These are phyloP conservation scores for Dasypus novemcinctus DNA, from an alignment of 2,113 vertebrate genomes.

Conservation along the genomic window DNA sequence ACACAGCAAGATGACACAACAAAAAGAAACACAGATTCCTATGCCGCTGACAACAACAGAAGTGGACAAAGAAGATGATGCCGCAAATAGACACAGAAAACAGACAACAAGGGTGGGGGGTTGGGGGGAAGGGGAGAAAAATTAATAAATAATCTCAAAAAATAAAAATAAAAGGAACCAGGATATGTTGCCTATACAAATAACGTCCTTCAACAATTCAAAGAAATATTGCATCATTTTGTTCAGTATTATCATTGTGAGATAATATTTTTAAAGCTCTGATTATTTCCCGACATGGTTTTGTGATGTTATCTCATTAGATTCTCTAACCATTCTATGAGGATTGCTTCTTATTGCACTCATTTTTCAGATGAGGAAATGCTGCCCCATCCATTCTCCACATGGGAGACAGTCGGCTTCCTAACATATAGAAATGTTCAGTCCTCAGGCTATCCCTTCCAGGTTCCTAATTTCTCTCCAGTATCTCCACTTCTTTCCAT, in stretches of 20 bases:
- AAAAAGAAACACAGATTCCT: no score
- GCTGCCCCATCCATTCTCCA: neutral
- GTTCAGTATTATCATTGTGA: neutral
- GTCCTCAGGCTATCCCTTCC: rapidly evolving
- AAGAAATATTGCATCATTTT: rapidly evolving
- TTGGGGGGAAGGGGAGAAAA: no score
- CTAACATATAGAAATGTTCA: neutral
- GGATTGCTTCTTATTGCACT: neutral
- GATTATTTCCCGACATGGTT: neutral
- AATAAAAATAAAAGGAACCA: neutral
- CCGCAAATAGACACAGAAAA: no score
- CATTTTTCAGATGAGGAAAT: neutral
- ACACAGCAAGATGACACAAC: no score
- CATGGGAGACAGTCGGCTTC: neutral
- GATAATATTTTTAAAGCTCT: neutral
- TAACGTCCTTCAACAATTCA: neutral
- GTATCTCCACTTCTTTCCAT: neutral
- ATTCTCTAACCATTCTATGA: neutral
- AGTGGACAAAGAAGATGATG: no score
- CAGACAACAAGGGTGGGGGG: no score
- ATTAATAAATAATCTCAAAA: no score
- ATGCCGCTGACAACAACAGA: no score
- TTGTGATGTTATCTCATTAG: neutral
- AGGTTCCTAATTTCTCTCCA: neutral
- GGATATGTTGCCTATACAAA: neutral